phyloP scores from a whole-genome alignment of 2,888 invertebrate species.

The Lamproptera curius region DNA sequence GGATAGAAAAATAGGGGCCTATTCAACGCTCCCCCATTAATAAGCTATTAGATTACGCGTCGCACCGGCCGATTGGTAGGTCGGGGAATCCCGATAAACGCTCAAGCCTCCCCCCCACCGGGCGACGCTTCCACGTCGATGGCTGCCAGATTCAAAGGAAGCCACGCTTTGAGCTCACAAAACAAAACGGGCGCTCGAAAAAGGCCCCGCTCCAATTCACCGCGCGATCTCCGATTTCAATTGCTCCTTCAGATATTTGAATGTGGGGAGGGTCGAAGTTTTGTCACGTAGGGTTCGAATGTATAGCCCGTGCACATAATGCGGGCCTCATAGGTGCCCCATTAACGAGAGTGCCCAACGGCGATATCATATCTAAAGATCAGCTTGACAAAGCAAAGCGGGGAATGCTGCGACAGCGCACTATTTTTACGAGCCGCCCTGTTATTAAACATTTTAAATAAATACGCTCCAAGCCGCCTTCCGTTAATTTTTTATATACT shows the following conservation, averaged over 20 bases:
- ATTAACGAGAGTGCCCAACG: slow-evolving; percentile 72
- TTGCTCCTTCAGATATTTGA: slow-evolving; percentile 78
- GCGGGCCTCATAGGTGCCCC: slow-evolving; percentile 74
- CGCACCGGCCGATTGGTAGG: slow-evolving; percentile 71
- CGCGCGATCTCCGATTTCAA: slow-evolving; percentile 78
- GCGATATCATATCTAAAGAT: slow-evolving; percentile 70
- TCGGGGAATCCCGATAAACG: slow-evolving; percentile 75
- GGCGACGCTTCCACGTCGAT: slow-evolving; percentile 74
- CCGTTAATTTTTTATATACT: slow-evolving; percentile 50
- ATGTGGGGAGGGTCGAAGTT: slow-evolving; percentile 76
- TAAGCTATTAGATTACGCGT: slow-evolving; percentile 77
- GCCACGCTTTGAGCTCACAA: slow-evolving; percentile 69
- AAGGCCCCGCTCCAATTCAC: slow-evolving; percentile 76
- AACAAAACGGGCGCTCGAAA: slow-evolving; percentile 73
- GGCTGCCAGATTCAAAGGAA: slow-evolving; percentile 76
- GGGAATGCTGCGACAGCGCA: slow-evolving; percentile 44
- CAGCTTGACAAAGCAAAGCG: slow-evolving; percentile 67
- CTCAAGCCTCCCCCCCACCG: slow-evolving; percentile 46
- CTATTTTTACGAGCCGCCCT: slow-evolving; percentile 70
- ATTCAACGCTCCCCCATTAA: slow-evolving; percentile 72
- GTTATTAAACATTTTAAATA: slow-evolving; percentile 74
- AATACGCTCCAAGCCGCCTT: slow-evolving; percentile 52
- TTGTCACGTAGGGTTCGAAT: slow-evolving; percentile 73
- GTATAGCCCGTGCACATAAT: slow-evolving; percentile 70
- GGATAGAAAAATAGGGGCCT: slow-evolving; percentile 71